A percentile compares a stretch with the other conserved stretches of the same genome.
Conservation (phyloP, 37 sponge, comb jelly and placozoan genomes). For the Axinella damicornis region DNA sequence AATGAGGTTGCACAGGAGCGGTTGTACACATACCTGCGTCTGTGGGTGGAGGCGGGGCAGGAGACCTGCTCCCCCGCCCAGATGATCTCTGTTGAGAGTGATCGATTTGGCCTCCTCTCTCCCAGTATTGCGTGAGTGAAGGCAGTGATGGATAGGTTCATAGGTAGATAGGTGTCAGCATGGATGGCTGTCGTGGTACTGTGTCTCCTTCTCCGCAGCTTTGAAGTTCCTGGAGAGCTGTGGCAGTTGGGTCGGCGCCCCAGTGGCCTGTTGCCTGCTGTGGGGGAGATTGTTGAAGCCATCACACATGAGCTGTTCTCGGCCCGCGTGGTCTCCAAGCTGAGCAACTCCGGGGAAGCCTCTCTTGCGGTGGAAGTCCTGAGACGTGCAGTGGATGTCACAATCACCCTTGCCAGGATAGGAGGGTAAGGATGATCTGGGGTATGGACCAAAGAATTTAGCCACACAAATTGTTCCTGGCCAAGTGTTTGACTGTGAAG, state of each 20-base stretch:
- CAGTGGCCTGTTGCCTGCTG: constrained; percentile 6
- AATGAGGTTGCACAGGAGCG: constrained; percentile 21
- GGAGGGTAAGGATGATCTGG: constrained; percentile 10
- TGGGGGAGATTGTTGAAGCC: not conserved
- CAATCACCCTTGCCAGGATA: constrained; percentile 16
- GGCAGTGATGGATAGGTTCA: too few species aligned
- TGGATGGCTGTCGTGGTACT: too few species aligned
- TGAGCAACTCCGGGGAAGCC: not conserved
- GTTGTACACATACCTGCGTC: constrained; percentile 27
- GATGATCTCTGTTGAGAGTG: constrained; percentile 2
- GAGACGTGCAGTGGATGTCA: not conserved
- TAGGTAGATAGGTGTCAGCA: too few species aligned
- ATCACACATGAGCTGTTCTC: constrained; percentile 11
- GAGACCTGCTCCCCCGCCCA: not conserved
- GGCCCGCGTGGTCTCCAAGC: not conserved
- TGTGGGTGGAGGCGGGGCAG: constrained; percentile 27
- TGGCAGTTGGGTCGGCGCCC: constrained; percentile 36
- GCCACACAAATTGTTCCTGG: too few species aligned
- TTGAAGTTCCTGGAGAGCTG: constrained; percentile 26
- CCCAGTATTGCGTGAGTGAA: constrained; percentile 30
- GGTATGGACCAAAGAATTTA: too few species aligned
- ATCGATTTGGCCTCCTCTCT: constrained; percentile 20
- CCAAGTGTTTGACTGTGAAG: too few species aligned
- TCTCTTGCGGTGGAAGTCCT: not conserved
- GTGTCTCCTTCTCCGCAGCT: constrained; percentile 8